Evolutionary conservation across 30 jellyfish, hydroid and myxozoan species (phyloP).

Genomic region (Thelohanellus kitauei): DNA sequence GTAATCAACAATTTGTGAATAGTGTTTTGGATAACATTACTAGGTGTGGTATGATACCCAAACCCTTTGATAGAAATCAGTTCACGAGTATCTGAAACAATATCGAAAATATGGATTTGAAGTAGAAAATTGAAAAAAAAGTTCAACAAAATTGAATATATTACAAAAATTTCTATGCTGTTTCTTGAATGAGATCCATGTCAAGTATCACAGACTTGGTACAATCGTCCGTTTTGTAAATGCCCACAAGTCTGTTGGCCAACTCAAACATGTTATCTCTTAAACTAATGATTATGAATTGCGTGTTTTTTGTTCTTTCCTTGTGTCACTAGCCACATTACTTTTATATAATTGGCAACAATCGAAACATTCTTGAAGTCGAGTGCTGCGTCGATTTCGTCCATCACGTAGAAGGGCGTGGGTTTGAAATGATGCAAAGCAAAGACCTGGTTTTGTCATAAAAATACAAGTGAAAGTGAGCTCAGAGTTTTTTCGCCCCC

Average conservation of each 20-base stretch:
- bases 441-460: slow-evolving; percentile 12
- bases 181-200: no score
- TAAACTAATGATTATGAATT: slow-evolving; percentile 43
- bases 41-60: no score
- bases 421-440: slow-evolving; percentile 68
- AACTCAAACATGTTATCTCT: slow-evolving; percentile 65
- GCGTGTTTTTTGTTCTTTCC: slow-evolving; percentile 81
- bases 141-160: no score
- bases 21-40: no score
- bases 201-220: slow-evolving; percentile 45
- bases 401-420: slow-evolving; percentile 69
- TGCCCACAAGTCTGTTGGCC: slow-evolving; percentile 62
- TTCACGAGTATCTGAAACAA: no score
- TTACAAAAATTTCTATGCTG: no score
- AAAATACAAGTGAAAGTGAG: slow-evolving; percentile 55
- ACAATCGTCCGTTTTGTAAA: slow-evolving; percentile 48
- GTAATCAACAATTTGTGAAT: no score
- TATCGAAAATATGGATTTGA: no score
- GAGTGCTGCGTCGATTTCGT: slow-evolving; percentile 75
- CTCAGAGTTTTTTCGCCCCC: slow-evolving; percentile 81
- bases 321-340: slow-evolving; percentile 1
- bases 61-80: no score
- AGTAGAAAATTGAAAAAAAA: no score
- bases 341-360: slow-evolving; percentile 62
- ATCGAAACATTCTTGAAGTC: slow-evolving; percentile 68